phyloP scores from a whole-genome alignment of 2,797 vertebrate species.

The Ammospiza maritima region DNA sequence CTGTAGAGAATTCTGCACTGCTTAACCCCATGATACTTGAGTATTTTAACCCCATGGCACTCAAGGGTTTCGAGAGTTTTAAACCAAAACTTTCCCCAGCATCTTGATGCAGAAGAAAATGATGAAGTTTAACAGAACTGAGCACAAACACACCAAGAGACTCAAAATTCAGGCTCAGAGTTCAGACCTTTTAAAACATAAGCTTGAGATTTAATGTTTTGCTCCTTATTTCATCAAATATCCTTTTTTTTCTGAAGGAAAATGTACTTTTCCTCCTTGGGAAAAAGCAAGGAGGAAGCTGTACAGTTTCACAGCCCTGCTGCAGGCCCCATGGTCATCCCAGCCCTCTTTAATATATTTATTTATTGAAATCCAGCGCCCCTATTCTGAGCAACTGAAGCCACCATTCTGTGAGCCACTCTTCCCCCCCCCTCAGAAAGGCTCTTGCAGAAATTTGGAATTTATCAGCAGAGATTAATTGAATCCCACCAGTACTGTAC shows the following conservation, averaged over 20 bases:
- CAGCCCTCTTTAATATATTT: not conserved
- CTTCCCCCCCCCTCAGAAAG: not conserved
- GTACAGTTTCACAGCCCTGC: not conserved
- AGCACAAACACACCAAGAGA: not conserved
- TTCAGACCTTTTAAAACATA: not conserved
- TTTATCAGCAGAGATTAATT: constrained; percentile 71
- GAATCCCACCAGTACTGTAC: constrained; percentile 66
- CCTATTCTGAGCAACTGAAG: not conserved
- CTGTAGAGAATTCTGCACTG: not conserved
- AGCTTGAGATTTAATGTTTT: not conserved
- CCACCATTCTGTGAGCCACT: not conserved
- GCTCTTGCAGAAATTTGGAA: constrained; percentile 31
- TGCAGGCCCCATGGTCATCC: not conserved
- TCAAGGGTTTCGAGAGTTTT: not conserved
- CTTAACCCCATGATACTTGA: accelerated
- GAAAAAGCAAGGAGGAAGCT: not conserved
- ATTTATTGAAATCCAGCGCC: not conserved
- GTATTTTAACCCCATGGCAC: accelerated
- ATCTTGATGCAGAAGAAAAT: not conserved
- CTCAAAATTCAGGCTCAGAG: not conserved
- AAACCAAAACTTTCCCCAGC: not conserved
- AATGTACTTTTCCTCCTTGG: not conserved
- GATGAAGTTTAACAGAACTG: not conserved
- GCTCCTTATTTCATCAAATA: not conserved
- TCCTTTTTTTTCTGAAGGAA: not conserved